A percentile compares a stretch with the other conserved stretches of the same genome.
These are phyloP conservation scores for Hedychridium roseum DNA, from an alignment of 2,888 invertebrate genomes.

Conservation along the genomic window DNA sequence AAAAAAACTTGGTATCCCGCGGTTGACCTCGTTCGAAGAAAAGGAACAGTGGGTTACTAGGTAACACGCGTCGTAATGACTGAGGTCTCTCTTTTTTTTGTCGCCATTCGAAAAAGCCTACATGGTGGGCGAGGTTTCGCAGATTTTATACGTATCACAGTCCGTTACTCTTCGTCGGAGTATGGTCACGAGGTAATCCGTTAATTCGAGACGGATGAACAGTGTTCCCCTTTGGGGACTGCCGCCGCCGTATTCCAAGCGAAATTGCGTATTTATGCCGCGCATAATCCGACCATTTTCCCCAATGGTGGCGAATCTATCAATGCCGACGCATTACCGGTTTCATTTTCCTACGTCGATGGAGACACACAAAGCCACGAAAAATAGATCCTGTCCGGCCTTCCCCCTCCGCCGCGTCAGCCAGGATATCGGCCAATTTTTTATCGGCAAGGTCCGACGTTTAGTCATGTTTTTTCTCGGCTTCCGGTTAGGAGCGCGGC, in stretches of 20 bases:
- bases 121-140: no score
- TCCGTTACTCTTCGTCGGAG: conserved; percentile 29
- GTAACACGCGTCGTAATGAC: no score
- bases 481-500: conserved; percentile 17
- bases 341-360: conserved; percentile 58
- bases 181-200: conserved; percentile 38
- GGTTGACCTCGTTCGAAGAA: no score
- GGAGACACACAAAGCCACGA: conserved; percentile 50
- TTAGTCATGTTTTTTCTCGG: conserved; percentile 18
- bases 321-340: conserved; percentile 58
- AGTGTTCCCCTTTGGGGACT: conserved; percentile 31
- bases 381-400: conserved; percentile 50
- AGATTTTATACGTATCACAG: no score
- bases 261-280: conserved; percentile 62
- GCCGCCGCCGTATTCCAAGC: conserved; percentile 37
- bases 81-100: no score
- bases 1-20: no score
- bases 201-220: conserved; percentile 42
- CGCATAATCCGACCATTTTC: conserved; percentile 61
- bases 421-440: conserved; percentile 55
- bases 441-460: conserved; percentile 37
- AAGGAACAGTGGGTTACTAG: no score
- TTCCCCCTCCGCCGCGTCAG: conserved; percentile 21
- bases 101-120: no score
- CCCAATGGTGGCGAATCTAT: conserved; percentile 56